A percentile compares a stretch with the other conserved stretches of the same genome.
These are phyloP conservation scores for Stichopus horrens DNA, from an alignment of 53 echinoderm and acorn worm species.

Conservation along the genomic window DNA sequence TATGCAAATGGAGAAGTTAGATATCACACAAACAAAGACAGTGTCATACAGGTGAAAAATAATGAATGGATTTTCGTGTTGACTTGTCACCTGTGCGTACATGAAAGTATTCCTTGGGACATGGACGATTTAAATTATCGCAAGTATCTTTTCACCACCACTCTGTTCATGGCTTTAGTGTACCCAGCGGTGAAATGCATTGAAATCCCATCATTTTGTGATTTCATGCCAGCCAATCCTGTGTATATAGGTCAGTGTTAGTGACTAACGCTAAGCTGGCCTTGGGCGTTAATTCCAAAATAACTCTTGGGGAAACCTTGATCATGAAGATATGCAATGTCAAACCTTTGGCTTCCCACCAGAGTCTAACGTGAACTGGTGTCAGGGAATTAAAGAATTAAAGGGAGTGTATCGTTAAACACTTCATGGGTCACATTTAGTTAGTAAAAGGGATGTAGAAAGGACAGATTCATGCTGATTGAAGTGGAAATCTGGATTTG, in stretches of 20 bases:
- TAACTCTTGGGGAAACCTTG: slow-evolving; percentile 6
- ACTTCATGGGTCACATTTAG: no score
- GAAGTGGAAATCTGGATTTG: no score
- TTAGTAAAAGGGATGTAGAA: no score
- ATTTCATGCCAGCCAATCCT: slow-evolving; percentile 1
- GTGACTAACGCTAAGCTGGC: slow-evolving; percentile 10
- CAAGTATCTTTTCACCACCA: no score
- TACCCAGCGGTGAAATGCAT: neutral
- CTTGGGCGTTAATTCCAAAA: neutral
- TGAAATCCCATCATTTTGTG: slow-evolving; percentile 2
- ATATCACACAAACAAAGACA: no score
- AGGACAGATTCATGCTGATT: no score
- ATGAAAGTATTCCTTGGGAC: no score
- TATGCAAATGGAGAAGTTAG: no score
- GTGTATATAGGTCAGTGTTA: slow-evolving; percentile 1
- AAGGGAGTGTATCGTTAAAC: neutral
- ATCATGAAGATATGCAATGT: neutral
- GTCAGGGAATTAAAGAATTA: neutral
- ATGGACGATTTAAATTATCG: no score
- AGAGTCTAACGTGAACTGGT: neutral
- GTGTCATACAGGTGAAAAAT: no score
- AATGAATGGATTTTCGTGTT: no score
- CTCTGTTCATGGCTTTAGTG: neutral
- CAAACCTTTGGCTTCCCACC: neutral
- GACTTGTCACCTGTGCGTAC: no score